A percentile compares a stretch with the other conserved stretches of the same genome.
phyloP scores from a whole-genome alignment of 1,140 invertebrate species.

The Cardiocondyla obscurior region DNA sequence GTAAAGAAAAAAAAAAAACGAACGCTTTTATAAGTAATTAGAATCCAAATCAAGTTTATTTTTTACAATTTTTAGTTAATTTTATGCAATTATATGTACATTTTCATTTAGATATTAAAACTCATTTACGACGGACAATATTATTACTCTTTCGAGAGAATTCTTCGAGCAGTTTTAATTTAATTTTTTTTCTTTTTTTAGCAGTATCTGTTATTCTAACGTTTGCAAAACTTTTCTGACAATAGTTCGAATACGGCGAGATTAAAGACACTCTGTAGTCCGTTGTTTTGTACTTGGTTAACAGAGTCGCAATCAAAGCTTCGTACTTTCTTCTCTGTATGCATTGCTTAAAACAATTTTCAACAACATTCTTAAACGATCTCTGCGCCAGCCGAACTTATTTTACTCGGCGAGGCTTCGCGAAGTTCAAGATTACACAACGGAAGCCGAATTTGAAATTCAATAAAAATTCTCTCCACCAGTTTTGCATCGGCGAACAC shows the following conservation, averaged over 20 bases:
- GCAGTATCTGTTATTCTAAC: not conserved
- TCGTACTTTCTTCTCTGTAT: slow-evolving; percentile 4
- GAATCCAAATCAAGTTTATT: not conserved
- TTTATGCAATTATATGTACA: not conserved
- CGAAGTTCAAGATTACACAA: slow-evolving; percentile 38
- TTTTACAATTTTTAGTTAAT: slow-evolving; percentile 9
- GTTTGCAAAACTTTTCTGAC: not conserved
- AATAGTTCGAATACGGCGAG: slow-evolving; percentile 20
- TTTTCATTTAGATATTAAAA: not conserved
- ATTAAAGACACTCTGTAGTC: slow-evolving; percentile 28
- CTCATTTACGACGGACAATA: not conserved
- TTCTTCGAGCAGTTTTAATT: not conserved
- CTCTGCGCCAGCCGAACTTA: slow-evolving; percentile 15
- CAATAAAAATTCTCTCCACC: slow-evolving; percentile 12
- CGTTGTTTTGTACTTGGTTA: slow-evolving; percentile 9
- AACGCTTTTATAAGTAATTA: not conserved
- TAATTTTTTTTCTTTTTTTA: slow-evolving; percentile 15
- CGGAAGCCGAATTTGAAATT: slow-evolving; percentile 20
- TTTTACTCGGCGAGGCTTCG: not conserved
- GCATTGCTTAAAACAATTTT: slow-evolving; percentile 40
- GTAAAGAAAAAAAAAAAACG: not conserved
- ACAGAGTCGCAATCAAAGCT: slow-evolving; percentile 23
- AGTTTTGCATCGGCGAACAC: not conserved
- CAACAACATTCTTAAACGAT: slow-evolving; percentile 45
- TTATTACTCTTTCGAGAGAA: not conserved